Evolutionary conservation across 2,797 vertebrate genomes (phyloP).

Genomic region (Avahi laniger): DNA sequence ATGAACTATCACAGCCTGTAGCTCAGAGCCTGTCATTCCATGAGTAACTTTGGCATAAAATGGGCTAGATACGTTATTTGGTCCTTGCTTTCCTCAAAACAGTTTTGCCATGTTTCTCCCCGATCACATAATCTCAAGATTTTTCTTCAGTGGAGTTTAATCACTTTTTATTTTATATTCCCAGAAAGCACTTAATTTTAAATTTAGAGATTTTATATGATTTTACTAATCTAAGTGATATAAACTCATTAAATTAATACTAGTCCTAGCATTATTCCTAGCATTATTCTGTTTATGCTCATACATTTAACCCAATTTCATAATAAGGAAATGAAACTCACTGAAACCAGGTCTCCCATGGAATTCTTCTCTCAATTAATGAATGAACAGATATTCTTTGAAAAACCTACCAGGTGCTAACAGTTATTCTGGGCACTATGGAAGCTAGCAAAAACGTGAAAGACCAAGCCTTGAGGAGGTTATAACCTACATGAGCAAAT

Average conservation of each 20-base stretch:
- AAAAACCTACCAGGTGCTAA: conserved; percentile 1
- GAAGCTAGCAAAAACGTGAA: neutral
- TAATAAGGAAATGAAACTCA: conserved; percentile 48
- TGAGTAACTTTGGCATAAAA: neutral
- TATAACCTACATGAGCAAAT: neutral
- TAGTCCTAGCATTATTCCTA: neutral
- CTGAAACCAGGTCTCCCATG: neutral
- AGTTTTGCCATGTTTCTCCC: neutral
- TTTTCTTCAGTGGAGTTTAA: neutral
- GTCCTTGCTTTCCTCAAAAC: neutral
- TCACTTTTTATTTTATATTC: neutral
- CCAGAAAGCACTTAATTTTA: conserved; percentile 2
- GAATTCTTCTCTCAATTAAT: neutral
- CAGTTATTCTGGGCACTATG: neutral
- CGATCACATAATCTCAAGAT: neutral
- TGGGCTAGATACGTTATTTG: neutral
- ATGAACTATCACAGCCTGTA: neutral
- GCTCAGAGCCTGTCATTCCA: neutral
- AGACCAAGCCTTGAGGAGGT: neutral
- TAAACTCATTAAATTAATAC: neutral
- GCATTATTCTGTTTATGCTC: neutral
- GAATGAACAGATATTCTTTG: conserved; percentile 15
- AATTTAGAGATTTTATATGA: neutral
- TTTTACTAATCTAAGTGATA: neutral
- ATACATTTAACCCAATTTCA: neutral